Base-by-base conservation (phyloP, 2,888 invertebrate species). In the Ligdia adustata region DNA sequence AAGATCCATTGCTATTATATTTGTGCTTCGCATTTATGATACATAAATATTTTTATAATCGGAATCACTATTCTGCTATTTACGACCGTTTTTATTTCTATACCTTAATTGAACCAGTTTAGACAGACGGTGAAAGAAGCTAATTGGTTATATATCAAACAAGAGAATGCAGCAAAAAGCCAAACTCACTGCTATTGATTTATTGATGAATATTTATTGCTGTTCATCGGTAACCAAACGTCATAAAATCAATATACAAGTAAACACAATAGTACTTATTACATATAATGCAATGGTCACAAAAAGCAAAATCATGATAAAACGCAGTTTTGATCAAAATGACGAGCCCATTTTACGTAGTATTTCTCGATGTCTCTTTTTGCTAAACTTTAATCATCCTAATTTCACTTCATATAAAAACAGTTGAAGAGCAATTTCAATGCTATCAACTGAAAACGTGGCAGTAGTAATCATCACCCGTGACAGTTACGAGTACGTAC, bases 31-130 rank as follows among this genome's bases (percentile, higher is more conserved):
- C 54, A 55, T 69, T 66, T 67, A 68, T 52, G 39, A 53, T 55
- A 34, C 56, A 62, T 62, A 65, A 66, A 66, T 64, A 65, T 64
- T 70, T 69, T 64, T 64, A 62, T 47, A 56, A 64, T 60, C 57
- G 50, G 57, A 57, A 66, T 64, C 57, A 62, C 51, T 64, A 53
- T 64, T 56, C 61, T 66, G 60, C 57, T 58, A 48, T 72, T 66
- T 66, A 66, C 60, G 52, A 57, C 43, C 60, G 55, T 57, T 63
- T 63, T 63, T 61, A 70, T 66, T 63, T 60, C 56, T 49, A 55
- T 60, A 43, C 56, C 55, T 66, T 60, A 54, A 60, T 66, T 63
- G 63, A 60, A 65, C 66, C 50, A 49, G 63, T 59, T 47, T 47
- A 41, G 34, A 31, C 40, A 41, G 26, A 15, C 57, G 39, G 60